Conservation (phyloP, 2,113 vertebrate genomes). For the Brienomyrus longianalis region DNA sequence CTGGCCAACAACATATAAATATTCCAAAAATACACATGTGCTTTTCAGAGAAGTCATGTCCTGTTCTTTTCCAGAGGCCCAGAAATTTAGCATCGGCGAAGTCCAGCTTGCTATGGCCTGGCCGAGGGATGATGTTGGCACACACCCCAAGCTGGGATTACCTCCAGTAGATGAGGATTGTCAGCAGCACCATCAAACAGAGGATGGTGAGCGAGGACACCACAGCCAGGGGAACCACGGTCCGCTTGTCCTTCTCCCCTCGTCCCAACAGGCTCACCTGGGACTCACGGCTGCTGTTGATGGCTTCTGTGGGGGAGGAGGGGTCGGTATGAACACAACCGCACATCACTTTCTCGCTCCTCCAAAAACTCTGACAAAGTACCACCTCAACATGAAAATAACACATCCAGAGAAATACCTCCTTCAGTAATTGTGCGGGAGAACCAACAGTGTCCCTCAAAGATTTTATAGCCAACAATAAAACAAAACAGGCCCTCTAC, state of each 20-base stretch:
- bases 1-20: neutral
- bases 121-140: neutral
- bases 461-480: neutral
- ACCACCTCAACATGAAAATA: neutral
- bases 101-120: neutral
- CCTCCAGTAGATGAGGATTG: constrained; percentile 97
- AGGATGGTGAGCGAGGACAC: constrained; percentile 88
- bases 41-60: neutral
- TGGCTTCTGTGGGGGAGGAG: constrained; percentile 70
- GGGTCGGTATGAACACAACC: constrained; percentile 62
- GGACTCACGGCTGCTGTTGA: constrained; percentile 96
- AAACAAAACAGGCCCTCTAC: constrained; percentile 11
- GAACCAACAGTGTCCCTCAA: neutral
- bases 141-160: constrained; percentile 47
- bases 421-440: neutral
- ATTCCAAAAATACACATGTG: neutral
- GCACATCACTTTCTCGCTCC: neutral
- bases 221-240: constrained; percentile 84
- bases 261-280: constrained; percentile 76
- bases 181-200: constrained; percentile 83
- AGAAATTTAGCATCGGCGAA: neutral
- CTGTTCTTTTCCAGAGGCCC: neutral
- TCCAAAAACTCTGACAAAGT: neutral
- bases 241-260: constrained; percentile 74
- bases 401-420: neutral